Percentiles rank a stretch among this genome's conserved stretches.
phyloP scores from a whole-genome alignment of 2,797 vertebrate genomes.

The Phoxinus dragarum region DNA sequence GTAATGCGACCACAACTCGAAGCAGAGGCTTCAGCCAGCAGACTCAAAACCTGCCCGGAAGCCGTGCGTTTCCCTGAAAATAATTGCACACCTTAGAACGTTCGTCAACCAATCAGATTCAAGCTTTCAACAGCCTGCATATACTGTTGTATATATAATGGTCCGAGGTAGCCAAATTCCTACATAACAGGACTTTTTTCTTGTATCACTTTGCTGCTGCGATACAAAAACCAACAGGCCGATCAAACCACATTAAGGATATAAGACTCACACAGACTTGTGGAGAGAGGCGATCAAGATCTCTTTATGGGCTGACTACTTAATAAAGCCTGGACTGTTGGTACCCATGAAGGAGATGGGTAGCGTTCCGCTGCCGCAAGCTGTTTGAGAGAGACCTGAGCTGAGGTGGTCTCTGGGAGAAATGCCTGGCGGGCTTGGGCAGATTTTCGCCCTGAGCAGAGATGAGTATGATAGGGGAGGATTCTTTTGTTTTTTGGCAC shows the following conservation, averaged over 20 bases:
- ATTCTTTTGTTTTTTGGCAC: constrained; percentile 26
- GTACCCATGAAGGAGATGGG: constrained; percentile 67
- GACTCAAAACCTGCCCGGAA: too few species aligned
- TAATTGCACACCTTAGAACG: too few species aligned
- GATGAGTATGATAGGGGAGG: not conserved
- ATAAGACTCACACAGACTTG: constrained; percentile 33
- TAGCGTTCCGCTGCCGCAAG: constrained; percentile 65
- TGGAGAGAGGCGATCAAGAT: constrained; percentile 44
- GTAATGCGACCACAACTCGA: too few species aligned
- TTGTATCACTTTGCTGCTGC: not conserved
- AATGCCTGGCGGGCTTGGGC: constrained; percentile 28
- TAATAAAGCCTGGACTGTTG: constrained; percentile 69
- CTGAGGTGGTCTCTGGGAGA: constrained; percentile 66
- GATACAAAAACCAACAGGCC: not conserved
- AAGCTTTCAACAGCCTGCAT: too few species aligned
- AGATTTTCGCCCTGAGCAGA: constrained; percentile 14
- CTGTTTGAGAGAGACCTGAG: constrained; percentile 65
- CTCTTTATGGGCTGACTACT: constrained; percentile 49
- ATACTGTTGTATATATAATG: not conserved
- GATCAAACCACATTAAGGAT: constrained; percentile 22
- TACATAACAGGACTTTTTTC: not conserved
- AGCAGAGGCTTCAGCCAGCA: too few species aligned
- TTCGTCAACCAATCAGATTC: too few species aligned
- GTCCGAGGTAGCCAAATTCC: not conserved
- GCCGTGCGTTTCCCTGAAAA: too few species aligned